Evolutionary conservation across 35 echinoderm and acorn worm species (phyloP).

Genomic region (Apostichopus japonicus): DNA sequence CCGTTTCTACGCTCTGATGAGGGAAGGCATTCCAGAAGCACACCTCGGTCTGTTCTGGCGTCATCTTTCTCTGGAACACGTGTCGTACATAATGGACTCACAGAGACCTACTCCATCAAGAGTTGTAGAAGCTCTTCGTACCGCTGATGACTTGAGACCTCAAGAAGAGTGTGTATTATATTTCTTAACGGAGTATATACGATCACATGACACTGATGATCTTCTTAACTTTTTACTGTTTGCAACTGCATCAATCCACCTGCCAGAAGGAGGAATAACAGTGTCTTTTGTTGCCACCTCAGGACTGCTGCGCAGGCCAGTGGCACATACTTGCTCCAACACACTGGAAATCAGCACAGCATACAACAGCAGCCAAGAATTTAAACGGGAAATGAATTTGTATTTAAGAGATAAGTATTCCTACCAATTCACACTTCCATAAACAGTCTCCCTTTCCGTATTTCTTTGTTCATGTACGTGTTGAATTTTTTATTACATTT

Average conservation of each 20-base stretch:
- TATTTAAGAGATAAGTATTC: neutral
- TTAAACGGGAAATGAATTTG: neutral
- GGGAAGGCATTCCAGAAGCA: neutral
- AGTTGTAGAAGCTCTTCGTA: neutral
- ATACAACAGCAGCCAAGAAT: neutral
- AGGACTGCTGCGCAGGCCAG: neutral
- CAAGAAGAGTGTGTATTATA: neutral
- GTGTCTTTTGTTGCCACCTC: neutral
- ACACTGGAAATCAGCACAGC: neutral
- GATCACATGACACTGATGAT: neutral
- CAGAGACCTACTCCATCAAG: neutral
- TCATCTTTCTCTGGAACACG: neutral
- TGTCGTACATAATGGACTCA: neutral
- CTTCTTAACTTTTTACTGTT: slow-evolving; percentile 13
- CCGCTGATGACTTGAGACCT: neutral
- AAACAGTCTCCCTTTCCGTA: neutral
- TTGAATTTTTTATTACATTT: too few species aligned
- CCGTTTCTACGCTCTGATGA: neutral
- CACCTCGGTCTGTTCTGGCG: neutral
- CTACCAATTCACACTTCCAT: neutral
- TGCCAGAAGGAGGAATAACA: slow-evolving; percentile 1
- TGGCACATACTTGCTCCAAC: slow-evolving; percentile 19
- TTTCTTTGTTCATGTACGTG: too few species aligned
- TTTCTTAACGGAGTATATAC: neutral
- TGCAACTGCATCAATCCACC: slow-evolving; percentile 8